Base-by-base conservation (phyloP, 2,113 vertebrate species). In the Dinomys branickii region DNA sequence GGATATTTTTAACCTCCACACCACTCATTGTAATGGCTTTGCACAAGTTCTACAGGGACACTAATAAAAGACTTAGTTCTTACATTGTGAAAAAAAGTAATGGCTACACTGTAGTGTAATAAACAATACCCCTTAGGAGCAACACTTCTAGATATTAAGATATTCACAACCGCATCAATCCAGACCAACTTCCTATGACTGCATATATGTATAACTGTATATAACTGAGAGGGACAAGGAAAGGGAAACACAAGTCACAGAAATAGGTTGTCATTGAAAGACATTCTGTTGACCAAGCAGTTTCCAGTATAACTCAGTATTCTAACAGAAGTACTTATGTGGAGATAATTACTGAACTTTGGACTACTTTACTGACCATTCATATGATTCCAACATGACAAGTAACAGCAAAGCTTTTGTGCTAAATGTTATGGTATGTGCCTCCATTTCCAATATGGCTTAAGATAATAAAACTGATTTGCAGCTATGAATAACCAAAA, bases 301-400 rank as follows among this genome's bases (percentile, higher is more conserved):
- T 97, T 95, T 96, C 94, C 95, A 94, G 38, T 88, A 50, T 96
- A 97, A 97, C 56, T 91, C 84, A 85, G 63, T 94, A 96, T 91
- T 82, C 52, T 61, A 95, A 97, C 22, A 91, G 75, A 67, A 96
- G 41, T 83, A 90, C 77, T 87, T 97, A 92, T 96, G 89, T 97
- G 54, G 56, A 94, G 85, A 95, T 94, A 97, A 94, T 73, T 94
- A 96, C 71, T 96, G 95, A 97, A 94, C 97, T 97, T 86, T 96
- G 94, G 59, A 92, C 87, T 94, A 95, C 81, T 95, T 96, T 92
- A 94, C 8, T 91, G 61, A 94, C 93, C 96, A 96, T 94, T 97
- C 96, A 90, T 93, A 95, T 95, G 77, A 94, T 94, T 94, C 75
- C 80, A 95, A 88, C 44, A 90, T 58, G 86, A 96, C 91, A 97